These are phyloP conservation scores for Aphelinus atriplicis DNA, from an alignment of 1,140 invertebrate genomes.

Conservation along the genomic window DNA sequence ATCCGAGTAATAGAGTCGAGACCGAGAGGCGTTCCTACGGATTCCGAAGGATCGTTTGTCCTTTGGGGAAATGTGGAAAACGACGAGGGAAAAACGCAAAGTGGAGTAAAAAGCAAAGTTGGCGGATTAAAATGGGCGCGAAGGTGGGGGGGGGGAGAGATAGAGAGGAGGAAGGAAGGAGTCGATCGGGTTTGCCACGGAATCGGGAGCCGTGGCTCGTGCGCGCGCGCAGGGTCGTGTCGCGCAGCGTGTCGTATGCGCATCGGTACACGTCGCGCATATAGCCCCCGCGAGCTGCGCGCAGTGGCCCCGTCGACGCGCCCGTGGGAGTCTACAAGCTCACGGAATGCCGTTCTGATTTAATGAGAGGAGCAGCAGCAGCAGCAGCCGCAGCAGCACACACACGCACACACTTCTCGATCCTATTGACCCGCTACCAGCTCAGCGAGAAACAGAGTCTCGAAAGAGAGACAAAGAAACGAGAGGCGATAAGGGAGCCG, in stretches of 20 bases:
- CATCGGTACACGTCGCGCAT: conserved; percentile 56
- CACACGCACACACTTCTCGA: conserved; percentile 23
- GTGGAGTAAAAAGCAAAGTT: too few relatives aligned
- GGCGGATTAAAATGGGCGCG: too few relatives aligned
- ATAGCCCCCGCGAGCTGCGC: too few relatives aligned
- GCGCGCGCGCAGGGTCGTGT: conserved; percentile 49
- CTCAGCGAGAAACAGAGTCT: too few relatives aligned
- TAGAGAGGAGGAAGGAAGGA: conserved; percentile 20
- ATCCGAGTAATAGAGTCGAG: too few relatives aligned
- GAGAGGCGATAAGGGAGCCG: background rate
- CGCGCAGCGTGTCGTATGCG: conserved; percentile 63
- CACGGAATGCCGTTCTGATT: conserved; percentile 68
- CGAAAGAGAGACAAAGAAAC: conserved; percentile 23
- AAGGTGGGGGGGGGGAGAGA: background rate
- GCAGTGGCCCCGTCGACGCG: conserved; percentile 40
- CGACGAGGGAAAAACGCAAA: too few relatives aligned
- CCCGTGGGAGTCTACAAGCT: conserved; percentile 67
- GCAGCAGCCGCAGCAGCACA: conserved; percentile 6
- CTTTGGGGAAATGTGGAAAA: too few relatives aligned
- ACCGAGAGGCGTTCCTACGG: too few relatives aligned
- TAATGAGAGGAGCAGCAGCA: conserved; percentile 58
- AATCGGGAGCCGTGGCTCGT: conserved; percentile 15
- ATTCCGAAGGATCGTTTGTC: too few relatives aligned
- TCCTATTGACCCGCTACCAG: conserved; percentile 16
- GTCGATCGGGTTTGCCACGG: background rate